Conservation (phyloP, 1,140 invertebrate genomes). For the Hermetia illucens region DNA sequence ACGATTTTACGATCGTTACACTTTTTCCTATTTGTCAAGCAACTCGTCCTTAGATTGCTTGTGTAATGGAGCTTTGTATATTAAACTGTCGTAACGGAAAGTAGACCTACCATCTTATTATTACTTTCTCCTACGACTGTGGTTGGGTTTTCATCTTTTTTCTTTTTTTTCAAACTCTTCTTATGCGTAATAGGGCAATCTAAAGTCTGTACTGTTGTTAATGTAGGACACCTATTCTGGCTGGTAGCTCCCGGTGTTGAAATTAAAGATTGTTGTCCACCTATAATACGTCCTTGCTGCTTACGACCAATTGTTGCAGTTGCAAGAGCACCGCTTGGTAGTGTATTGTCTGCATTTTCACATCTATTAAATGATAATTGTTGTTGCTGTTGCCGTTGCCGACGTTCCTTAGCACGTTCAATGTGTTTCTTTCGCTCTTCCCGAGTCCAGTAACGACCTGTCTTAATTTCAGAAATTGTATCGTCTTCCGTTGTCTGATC, state of each 20-base stretch:
- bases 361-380: slow-evolving; percentile 15
- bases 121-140: slow-evolving; percentile 30
- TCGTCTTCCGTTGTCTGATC: slow-evolving; percentile 68
- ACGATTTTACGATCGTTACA: too few species aligned
- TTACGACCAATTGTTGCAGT: slow-evolving; percentile 15
- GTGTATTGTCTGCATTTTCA: slow-evolving; percentile 9
- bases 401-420: slow-evolving; percentile 50
- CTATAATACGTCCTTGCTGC: slow-evolving; percentile 11
- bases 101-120: slow-evolving; percentile 35
- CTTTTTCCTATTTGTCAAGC: too few species aligned
- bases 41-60: too few species aligned
- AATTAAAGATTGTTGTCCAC: neutral
- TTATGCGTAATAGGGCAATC: slow-evolving; percentile 27
- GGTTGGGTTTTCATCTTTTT: slow-evolving; percentile 31
- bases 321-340: slow-evolving; percentile 7
- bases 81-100: slow-evolving; percentile 40
- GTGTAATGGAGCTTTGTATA: too few species aligned
- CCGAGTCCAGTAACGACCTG: slow-evolving; percentile 66
- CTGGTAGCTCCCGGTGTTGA: neutral
- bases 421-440: slow-evolving; percentile 64
- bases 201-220: slow-evolving; percentile 14
- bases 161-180: slow-evolving; percentile 30
- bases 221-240: slow-evolving; percentile 9
- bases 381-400: slow-evolving; percentile 44
- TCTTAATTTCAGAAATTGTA: slow-evolving; percentile 65